phyloP scores from a whole-genome alignment of 1,140 invertebrate genomes.

The Heliothis subflexa region DNA sequence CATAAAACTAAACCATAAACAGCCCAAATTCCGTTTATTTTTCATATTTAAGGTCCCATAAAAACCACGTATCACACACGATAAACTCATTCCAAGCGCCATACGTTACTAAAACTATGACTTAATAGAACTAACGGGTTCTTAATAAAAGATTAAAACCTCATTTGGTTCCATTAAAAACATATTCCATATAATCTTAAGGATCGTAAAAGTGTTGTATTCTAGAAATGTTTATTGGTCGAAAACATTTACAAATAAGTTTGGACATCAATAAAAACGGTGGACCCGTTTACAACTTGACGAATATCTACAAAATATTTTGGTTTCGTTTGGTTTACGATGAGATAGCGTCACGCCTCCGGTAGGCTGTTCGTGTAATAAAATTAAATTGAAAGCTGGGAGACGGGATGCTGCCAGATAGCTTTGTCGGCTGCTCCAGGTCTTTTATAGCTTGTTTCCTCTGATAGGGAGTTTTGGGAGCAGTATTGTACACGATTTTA shows the following conservation, averaged over 20 bases:
- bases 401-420: constrained; percentile 45
- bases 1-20: constrained; percentile 24
- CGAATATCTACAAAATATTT: constrained; percentile 59
- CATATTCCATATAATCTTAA: constrained; percentile 47
- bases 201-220: constrained; percentile 52
- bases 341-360: constrained; percentile 42
- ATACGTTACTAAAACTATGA: constrained; percentile 17
- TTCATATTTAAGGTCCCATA: constrained; percentile 34
- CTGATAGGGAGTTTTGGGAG: constrained; percentile 7
- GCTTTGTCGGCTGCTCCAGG: constrained; percentile 49
- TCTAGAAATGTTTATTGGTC: constrained; percentile 53
- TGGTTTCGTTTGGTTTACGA: constrained; percentile 55
- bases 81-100: constrained; percentile 38
- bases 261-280: constrained; percentile 62
- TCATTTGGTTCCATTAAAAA: constrained; percentile 55
- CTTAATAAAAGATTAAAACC: constrained; percentile 52
- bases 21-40: constrained; percentile 9
- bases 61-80: constrained; percentile 24
- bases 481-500: not conserved
- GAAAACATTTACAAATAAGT: constrained; percentile 66
- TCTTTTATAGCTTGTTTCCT: constrained; percentile 41
- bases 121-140: constrained; percentile 41
- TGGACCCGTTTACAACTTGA: constrained; percentile 65
- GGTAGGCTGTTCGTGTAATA: constrained; percentile 48
- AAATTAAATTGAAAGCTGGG: constrained; percentile 49